Conservation (phyloP, 2,113 vertebrate species). For the Pedetes capensis region DNA sequence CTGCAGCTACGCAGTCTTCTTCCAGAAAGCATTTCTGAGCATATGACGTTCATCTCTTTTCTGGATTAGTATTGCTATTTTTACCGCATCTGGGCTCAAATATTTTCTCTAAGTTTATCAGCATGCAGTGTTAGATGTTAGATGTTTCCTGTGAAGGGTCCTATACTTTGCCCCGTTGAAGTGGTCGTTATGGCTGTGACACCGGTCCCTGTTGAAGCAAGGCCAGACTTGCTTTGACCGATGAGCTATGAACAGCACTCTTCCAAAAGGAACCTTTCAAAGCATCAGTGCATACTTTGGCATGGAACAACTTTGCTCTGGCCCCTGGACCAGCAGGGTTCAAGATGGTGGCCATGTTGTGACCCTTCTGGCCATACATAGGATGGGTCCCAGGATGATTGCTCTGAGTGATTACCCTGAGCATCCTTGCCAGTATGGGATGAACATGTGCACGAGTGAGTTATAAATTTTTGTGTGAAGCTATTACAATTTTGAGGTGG, state of each 20-base stretch:
- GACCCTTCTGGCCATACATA: too few species aligned
- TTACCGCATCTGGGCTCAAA: background rate
- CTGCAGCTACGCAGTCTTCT: rapidly evolving
- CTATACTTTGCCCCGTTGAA: background rate
- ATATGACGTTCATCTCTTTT: background rate
- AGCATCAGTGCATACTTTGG: background rate
- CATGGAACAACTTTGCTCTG: background rate
- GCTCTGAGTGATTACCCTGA: background rate
- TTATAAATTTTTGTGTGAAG: background rate
- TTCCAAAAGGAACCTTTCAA: background rate
- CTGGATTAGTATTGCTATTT: background rate
- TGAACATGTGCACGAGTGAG: background rate
- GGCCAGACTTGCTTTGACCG: background rate
- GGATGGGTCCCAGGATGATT: background rate
- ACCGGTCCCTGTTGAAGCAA: background rate
- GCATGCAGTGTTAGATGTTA: background rate
- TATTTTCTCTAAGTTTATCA: too few species aligned
- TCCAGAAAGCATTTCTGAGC: background rate
- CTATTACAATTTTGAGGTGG: background rate
- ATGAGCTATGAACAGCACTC: background rate
- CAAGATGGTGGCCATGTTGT: background rate
- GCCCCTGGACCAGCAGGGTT: background rate
- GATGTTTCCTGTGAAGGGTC: background rate
- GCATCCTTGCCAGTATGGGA: background rate
- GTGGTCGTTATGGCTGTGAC: background rate